These are phyloP conservation scores for Pheosia tremula DNA, from an alignment of 2,888 invertebrate species.

Conservation along the genomic window DNA sequence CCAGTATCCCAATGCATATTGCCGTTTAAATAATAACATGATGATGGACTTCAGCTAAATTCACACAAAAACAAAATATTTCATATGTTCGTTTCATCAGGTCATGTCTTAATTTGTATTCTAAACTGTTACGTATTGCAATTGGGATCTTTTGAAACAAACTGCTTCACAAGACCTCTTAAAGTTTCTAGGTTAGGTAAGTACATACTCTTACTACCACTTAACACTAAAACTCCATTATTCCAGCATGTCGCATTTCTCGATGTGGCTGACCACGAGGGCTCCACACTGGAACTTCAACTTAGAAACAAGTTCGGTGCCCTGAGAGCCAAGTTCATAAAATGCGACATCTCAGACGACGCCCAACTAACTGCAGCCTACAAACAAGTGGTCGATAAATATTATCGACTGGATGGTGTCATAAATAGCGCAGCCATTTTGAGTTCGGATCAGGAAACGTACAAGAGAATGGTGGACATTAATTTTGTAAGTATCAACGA, in stretches of 20 bases:
- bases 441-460: constrained; percentile 46
- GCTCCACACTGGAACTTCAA: constrained; percentile 60
- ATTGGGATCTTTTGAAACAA: too few species aligned
- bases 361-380: constrained; percentile 61
- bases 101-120: too few species aligned
- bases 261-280: constrained; percentile 67
- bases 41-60: too few species aligned
- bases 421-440: constrained; percentile 71
- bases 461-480: constrained; percentile 65
- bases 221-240: background rate
- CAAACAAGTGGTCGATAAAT: constrained; percentile 67
- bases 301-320: constrained; percentile 68
- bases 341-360: constrained; percentile 71
- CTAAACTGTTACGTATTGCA: too few species aligned
- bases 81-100: too few species aligned
- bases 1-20: too few species aligned
- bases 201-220: background rate
- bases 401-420: constrained; percentile 66
- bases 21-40: too few species aligned
- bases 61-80: too few species aligned
- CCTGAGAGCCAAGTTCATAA: constrained; percentile 74
- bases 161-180: too few species aligned
- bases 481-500: constrained; percentile 63
- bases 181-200: too few species aligned
- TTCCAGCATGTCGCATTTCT: constrained; percentile 75